Base-by-base conservation (phyloP, 2,113 vertebrate genomes). In the Hyaena hyaena region DNA sequence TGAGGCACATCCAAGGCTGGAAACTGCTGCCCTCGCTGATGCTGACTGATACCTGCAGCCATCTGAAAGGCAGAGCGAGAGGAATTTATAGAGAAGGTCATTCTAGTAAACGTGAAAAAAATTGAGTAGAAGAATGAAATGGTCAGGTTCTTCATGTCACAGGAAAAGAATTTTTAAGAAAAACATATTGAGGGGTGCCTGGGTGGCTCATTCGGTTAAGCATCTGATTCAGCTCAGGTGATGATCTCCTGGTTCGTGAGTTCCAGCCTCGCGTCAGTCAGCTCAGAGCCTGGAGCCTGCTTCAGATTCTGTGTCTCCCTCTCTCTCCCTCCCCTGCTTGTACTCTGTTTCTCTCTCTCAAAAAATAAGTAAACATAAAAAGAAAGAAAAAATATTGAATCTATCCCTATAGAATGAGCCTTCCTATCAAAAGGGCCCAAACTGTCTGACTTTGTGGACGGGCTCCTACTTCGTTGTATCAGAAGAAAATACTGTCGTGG, bases 131-230 rank as follows among this genome's bases (percentile, higher is more conserved):
- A 74, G 16, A 35, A 11, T 43, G 31, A 81, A 88, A 77, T 24
- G 50, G 74, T 5, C 14, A 83, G n/a, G 23, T n/a, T 90, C 79
- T 58, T 39, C 35, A 1, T 39, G 21, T 77, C 69, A 50, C 21
- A 61, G 68, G 21, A 80, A 96, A 96, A 63, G 10, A 7, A 73
- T 74, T 80, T 84, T 93, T n/a, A 93, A 95, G 76, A 45, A 55
- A 88, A 89, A 92, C 4, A 48, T 7, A 10, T 26, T 31, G 33
- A 21, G 58, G 21, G 21, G 58, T 16, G 16, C 21, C 21, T 23
- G 58, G 58, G 58, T 61, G 21, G 58, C 58, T 61, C 21, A 61
- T 19, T 61, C 7, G 7, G 58, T 61, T 61, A 61, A 61, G 7
- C 7, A 7, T 61, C 58, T 61, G 58, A 61, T 61, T 61, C 58